These are phyloP conservation scores for Metallyticus violacea DNA, from an alignment of 2,888 invertebrate species.

Conservation along the genomic window DNA sequence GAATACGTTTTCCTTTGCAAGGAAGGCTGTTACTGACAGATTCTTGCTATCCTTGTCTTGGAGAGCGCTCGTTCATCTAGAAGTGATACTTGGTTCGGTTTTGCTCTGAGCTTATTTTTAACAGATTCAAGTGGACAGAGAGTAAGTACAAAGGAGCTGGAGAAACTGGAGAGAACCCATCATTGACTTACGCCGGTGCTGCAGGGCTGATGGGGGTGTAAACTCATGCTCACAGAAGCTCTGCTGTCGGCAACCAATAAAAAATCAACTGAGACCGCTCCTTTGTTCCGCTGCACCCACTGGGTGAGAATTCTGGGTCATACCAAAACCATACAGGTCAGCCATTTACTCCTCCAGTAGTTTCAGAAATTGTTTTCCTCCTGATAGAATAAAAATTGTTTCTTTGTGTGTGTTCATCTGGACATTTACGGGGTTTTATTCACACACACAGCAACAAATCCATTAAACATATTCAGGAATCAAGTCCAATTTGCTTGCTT, in stretches of 20 bases:
- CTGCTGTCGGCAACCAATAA: neutral
- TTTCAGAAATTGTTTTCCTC: too few species aligned
- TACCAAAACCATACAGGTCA: too few species aligned
- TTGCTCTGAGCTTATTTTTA: neutral
- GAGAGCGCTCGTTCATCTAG: neutral
- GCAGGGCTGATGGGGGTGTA: slow-evolving; percentile 11
- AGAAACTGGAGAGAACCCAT: neutral
- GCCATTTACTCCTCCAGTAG: too few species aligned
- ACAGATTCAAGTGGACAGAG: neutral
- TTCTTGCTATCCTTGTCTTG: too few species aligned
- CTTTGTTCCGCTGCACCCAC: neutral
- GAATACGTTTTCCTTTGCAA: too few species aligned
- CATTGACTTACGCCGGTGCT: neutral
- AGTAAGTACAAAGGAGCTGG: neutral
- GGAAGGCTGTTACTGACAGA: too few species aligned
- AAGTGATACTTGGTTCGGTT: neutral
- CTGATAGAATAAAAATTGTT: too few species aligned
- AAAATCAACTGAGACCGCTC: neutral
- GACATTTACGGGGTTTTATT: too few species aligned
- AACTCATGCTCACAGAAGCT: neutral
- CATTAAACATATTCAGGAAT: too few species aligned
- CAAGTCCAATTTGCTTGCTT: too few species aligned
- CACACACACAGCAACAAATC: too few species aligned
- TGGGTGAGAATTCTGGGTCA: neutral
- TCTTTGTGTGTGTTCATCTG: too few species aligned